These are phyloP conservation scores for Clarias platycephalus DNA, from an alignment of 2,797 vertebrate genomes.

Conservation along the genomic window DNA sequence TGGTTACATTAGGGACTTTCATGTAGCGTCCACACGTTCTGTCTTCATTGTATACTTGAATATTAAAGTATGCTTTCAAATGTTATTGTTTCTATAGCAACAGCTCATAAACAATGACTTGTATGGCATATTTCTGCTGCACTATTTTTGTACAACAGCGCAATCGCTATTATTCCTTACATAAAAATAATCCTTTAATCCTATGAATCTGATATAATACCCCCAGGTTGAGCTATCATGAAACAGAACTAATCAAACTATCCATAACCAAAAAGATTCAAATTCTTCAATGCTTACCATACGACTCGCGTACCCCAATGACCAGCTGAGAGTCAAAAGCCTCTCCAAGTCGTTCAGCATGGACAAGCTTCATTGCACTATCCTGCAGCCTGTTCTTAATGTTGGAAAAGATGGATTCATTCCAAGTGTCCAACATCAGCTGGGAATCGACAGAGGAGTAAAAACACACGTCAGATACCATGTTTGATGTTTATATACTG, in stretches of 20 bases:
- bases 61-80: background rate
- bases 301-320: slow-evolving; percentile 94
- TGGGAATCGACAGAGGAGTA: slow-evolving; percentile 56
- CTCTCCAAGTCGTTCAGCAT: slow-evolving; percentile 91
- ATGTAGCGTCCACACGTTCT: background rate
- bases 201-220: background rate
- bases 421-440: slow-evolving; percentile 97
- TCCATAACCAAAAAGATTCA: too few species aligned
- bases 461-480: background rate
- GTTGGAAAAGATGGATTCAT: slow-evolving; percentile 98
- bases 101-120: background rate
- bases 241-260: background rate
- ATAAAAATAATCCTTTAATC: background rate
- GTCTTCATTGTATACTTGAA: background rate
- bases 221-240: too few species aligned
- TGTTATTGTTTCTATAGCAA: background rate
- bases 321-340: slow-evolving; percentile 96
- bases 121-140: background rate
- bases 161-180: background rate
- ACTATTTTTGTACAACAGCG: background rate
- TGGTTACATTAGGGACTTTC: background rate
- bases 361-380: slow-evolving; percentile 96
- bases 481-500: background rate
- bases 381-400: slow-evolving; percentile 95
- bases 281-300: slow-evolving; percentile 76